phyloP scores from a whole-genome alignment of 2,888 invertebrate genomes.

The Ptychoptera contaminata region DNA sequence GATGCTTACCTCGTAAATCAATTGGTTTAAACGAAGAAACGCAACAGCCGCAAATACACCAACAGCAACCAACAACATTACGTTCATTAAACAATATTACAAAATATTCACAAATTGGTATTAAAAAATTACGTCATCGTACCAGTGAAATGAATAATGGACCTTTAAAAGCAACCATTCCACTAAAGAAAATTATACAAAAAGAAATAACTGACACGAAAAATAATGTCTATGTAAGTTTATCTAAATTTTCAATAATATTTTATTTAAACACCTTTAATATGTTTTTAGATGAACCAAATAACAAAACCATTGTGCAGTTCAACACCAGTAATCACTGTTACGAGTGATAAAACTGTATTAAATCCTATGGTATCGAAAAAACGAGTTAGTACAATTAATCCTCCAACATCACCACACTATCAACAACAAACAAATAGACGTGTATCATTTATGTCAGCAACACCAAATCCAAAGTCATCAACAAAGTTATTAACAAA shows the following conservation, averaged over 20 bases:
- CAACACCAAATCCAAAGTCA: conserved; percentile 13
- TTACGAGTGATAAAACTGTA: too few relatives aligned
- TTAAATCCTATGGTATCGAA: too few relatives aligned
- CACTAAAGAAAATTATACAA: conserved; percentile 15
- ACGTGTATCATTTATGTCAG: conserved; percentile 14
- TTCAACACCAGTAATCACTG: conserved; percentile 13
- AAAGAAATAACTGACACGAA: neutral
- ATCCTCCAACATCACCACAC: too few relatives aligned
- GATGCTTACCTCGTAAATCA: neutral
- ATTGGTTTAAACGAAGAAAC: conserved; percentile 13
- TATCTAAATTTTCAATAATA: too few relatives aligned
- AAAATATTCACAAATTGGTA: conserved; percentile 9
- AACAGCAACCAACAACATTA: conserved; percentile 7
- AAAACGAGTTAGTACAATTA: too few relatives aligned
- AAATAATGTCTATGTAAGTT: neutral
- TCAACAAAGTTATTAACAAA: too few relatives aligned
- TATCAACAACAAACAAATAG: conserved; percentile 8
- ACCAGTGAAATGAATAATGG: conserved; percentile 12
- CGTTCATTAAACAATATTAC: neutral
- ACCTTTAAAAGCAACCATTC: conserved; percentile 18
- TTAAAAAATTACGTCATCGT: conserved; percentile 9
- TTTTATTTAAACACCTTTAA: too few relatives aligned
- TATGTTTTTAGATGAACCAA: too few relatives aligned
- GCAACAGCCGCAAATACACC: conserved; percentile 10
- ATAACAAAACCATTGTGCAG: conserved; percentile 9